Percentiles rank a stretch among this genome's conserved stretches.
These are phyloP conservation scores for Rhinopomastus cyanomelas DNA, from an alignment of 2,113 vertebrate species.

Conservation along the genomic window DNA sequence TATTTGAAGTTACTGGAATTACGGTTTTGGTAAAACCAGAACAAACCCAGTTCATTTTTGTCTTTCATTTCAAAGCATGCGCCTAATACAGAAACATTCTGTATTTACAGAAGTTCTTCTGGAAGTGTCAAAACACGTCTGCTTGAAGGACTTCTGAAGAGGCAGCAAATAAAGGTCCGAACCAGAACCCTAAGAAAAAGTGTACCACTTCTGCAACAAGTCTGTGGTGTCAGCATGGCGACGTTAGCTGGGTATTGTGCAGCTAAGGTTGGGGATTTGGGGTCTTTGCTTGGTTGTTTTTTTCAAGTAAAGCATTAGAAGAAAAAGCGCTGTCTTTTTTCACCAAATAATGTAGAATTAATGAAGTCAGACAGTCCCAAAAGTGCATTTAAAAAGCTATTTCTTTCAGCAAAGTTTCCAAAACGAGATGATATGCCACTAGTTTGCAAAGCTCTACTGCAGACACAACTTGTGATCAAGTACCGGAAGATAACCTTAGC, in stretches of 20 bases:
- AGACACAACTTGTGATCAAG: neutral
- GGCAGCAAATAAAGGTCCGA: neutral
- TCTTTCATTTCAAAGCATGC: neutral
- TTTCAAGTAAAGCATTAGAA: neutral
- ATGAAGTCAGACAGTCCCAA: rapidly evolving
- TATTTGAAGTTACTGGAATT: neutral
- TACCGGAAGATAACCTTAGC: neutral
- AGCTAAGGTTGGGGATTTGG: neutral
- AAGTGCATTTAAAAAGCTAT: neutral
- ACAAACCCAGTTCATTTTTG: neutral
- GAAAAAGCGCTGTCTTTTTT: neutral
- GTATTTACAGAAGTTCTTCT: neutral
- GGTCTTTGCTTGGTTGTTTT: neutral
- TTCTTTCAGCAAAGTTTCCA: neutral
- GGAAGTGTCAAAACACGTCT: neutral
- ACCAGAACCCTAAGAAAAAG: neutral
- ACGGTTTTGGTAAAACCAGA: neutral
- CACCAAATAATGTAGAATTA: neutral
- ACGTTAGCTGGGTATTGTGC: neutral
- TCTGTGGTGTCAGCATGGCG: neutral
- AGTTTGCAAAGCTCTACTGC: neutral
- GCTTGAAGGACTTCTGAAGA: neutral
- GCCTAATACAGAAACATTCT: neutral
- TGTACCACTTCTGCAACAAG: neutral
- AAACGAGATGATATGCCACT: neutral